phyloP scores from a whole-genome alignment of 2,113 vertebrate genomes.

The Protomyctophum bolini region DNA sequence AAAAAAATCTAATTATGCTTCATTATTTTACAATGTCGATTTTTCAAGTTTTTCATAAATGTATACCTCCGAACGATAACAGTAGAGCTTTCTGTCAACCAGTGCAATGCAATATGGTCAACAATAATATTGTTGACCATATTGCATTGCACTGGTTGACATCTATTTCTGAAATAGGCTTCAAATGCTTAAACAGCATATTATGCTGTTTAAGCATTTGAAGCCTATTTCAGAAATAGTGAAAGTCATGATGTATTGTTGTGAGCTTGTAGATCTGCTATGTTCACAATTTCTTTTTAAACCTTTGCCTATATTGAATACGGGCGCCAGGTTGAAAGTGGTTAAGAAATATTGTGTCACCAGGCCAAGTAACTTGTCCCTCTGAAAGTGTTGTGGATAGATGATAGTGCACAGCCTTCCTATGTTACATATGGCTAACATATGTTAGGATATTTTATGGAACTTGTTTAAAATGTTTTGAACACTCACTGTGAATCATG shows the following conservation, averaged over 20 bases:
- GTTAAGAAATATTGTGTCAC: conserved; percentile 43
- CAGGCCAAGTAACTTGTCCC: conserved; percentile 9
- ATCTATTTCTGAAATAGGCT: no score
- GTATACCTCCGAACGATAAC: conserved; percentile 3
- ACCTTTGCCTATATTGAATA: no score
- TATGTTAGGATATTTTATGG: conserved; percentile 43
- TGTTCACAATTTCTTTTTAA: no score
- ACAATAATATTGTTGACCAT: no score
- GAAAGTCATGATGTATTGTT: no score
- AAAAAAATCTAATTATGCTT: conserved; percentile 36
- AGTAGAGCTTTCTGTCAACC: conserved; percentile 35
- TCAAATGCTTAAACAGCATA: no score
- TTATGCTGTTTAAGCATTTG: conserved; percentile 21
- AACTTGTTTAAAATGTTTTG: conserved; percentile 51
- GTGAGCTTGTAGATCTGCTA: no score
- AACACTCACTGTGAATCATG: conserved; percentile 71
- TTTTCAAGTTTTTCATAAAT: conserved; percentile 31
- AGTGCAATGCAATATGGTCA: conserved; percentile 40
- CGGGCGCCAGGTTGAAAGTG: no score
- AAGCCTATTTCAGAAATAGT: no score
- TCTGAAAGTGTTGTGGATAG: conserved; percentile 1
- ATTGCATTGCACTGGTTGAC: no score
- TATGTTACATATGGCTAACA: neutral
- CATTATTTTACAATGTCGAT: conserved; percentile 29
- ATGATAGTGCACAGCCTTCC: conserved; percentile 8